Conservation (phyloP, 2,888 invertebrate genomes). For the Pomacea canaliculata region DNA sequence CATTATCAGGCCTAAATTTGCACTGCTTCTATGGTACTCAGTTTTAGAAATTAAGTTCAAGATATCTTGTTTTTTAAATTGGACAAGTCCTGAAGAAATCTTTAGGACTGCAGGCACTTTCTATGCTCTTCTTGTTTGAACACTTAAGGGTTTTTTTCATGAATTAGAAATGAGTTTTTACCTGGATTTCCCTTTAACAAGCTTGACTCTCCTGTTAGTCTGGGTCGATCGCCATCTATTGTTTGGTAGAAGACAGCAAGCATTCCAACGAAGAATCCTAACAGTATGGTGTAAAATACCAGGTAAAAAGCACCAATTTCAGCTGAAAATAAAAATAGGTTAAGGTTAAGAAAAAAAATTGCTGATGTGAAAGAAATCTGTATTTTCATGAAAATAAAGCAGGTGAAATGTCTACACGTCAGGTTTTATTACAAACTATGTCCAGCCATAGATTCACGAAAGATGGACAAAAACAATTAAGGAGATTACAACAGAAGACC, state of each 20-base stretch:
- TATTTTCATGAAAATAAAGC: not conserved
- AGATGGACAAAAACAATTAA: too few species aligned
- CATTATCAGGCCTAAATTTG: too few species aligned
- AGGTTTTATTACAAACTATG: too few species aligned
- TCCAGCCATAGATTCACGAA: too few species aligned
- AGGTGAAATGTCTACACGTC: not conserved
- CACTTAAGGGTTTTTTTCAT: too few species aligned
- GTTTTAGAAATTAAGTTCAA: too few species aligned
- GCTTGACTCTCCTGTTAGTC: conserved; percentile 55
- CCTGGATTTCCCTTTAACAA: conserved; percentile 82
- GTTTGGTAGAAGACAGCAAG: conserved; percentile 83
- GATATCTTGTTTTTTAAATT: too few species aligned
- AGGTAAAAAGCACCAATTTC: conserved; percentile 96
- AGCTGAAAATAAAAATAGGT: conserved; percentile 65
- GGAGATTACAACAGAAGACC: too few species aligned
- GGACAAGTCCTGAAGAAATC: too few species aligned
- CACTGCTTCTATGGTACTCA: too few species aligned
- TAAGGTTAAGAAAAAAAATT: conserved; percentile 7
- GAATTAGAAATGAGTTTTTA: conserved; percentile 65
- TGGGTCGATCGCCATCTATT: conserved; percentile 57
- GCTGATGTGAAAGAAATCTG: not conserved
- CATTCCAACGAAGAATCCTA: conserved; percentile 95
- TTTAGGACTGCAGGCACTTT: too few species aligned
- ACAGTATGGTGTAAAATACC: conserved; percentile 91
- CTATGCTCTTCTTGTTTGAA: too few species aligned